Evolutionary conservation across 2,797 vertebrate species (phyloP), one percentile per base, ranked within the genome.

Genomic region (Pelobates cultripes): DNA sequence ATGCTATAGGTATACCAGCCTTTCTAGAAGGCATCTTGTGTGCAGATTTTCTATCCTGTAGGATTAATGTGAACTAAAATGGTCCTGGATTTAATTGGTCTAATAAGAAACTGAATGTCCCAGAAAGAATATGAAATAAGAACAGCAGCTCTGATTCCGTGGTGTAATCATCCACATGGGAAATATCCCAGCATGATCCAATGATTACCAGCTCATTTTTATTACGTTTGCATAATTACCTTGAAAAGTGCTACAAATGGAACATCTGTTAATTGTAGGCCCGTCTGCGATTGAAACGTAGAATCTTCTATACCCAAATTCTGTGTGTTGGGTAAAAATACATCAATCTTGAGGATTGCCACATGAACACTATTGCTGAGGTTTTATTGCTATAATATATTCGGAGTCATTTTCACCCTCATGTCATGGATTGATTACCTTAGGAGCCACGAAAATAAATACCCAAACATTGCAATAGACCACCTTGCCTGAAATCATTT

Each of bases 261-360:
- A 77, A 77, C 73, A 53, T 77, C 43, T 77, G 75, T 14, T 53
- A 53, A 40, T 61, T 76, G 13, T 67, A 76, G 42, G 57, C 14
- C 57, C 10, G 15, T 61, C 57, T 51, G 47, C 47, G 14, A 61
- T n/a, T 13, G 57, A 14, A 61, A 61, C 5, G 15, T 15, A n/a
- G 4, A 15, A 61, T 51, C 10, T 51, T 51, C 28, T 28, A 28
- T 28, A 28, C 28, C 28, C 28, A 28, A 28, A 28, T 28, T 28
- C 28, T 28, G 28, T 28, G 28, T 28, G 28, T 28, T 28, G 28
- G 28, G 28, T 28, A 28, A 28, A 28, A 28, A 28, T 28, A 28
- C 28, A 28, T 28, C 28, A 28, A 28, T 28, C 28, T 28, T 28
- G 28, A 28, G 28, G 28, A 28, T 28, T 28, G 28, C 28, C 28